A percentile compares a stretch with the other conserved stretches of the same genome.
Evolutionary conservation across 1,140 invertebrate species (phyloP).

Genomic region (Oedothorax gibbosus): DNA sequence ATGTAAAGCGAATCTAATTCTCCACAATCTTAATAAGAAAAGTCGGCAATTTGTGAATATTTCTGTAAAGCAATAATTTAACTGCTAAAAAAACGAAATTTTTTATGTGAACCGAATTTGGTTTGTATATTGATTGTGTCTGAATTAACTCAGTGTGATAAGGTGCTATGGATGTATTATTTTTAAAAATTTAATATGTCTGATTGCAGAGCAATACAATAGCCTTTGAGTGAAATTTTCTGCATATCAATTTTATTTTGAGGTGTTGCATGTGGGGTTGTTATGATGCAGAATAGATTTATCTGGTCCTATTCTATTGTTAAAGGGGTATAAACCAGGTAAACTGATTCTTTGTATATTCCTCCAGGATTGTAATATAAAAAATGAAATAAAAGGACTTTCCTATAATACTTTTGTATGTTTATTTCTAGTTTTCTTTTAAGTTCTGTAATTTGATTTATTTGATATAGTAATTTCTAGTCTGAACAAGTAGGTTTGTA

Average conservation of each 20-base stretch:
- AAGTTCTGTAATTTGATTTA: background rate
- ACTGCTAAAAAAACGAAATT: constrained; percentile 20
- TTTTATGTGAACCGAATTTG: constrained; percentile 10
- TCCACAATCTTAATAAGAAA: background rate
- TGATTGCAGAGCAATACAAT: constrained; percentile 46
- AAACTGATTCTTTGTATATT: constrained; percentile 57
- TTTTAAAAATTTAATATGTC: constrained; percentile 21
- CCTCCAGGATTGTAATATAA: constrained; percentile 56
- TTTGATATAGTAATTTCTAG: background rate
- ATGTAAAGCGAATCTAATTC: background rate
- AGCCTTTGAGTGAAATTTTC: constrained; percentile 43
- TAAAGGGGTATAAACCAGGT: constrained; percentile 24
- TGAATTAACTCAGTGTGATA: constrained; percentile 48
- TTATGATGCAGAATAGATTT: constrained; percentile 41
- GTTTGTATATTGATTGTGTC: constrained; percentile 25
- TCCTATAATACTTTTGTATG: constrained; percentile 30
- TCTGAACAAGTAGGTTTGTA: background rate
- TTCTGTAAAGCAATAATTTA: constrained; percentile 41
- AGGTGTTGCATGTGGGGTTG: constrained; percentile 54
- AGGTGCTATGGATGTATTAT: constrained; percentile 55
- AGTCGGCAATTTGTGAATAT: constrained; percentile 25
- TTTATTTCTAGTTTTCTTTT: background rate
- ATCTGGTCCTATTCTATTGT: constrained; percentile 44
- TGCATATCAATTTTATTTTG: constrained; percentile 59
- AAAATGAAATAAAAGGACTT: constrained; percentile 52